A percentile compares a stretch with the other conserved stretches of the same genome.
Evolutionary conservation across 2,797 vertebrate species (phyloP).

Genomic region (Lophura swinhoii): DNA sequence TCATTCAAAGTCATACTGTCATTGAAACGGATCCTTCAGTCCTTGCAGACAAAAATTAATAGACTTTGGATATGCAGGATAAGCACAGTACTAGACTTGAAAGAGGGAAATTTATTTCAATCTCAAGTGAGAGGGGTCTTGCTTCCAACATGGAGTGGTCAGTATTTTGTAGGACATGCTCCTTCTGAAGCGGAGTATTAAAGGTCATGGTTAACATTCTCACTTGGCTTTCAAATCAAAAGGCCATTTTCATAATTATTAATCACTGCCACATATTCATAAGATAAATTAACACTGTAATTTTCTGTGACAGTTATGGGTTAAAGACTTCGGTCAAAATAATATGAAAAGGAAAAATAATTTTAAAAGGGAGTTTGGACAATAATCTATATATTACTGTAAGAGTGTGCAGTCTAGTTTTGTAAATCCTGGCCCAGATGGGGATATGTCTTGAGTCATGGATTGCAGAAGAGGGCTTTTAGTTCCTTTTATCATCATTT

Average conservation of each 20-base stretch:
- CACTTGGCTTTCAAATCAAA: constrained; percentile 19
- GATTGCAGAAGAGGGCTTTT: background rate
- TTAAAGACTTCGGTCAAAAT: constrained; percentile 38
- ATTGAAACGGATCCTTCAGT: background rate
- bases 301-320: constrained; percentile 9
- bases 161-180: background rate
- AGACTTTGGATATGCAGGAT: background rate
- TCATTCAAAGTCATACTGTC: constrained; percentile 3
- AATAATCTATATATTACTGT: background rate
- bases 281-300: background rate
- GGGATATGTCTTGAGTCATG: background rate
- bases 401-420: background rate
- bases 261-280: constrained; percentile 49
- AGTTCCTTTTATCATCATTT: background rate
- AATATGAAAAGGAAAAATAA: background rate
- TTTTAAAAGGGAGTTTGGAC: background rate
- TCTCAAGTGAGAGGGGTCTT: background rate
- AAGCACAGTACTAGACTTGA: background rate
- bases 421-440: background rate
- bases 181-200: background rate
- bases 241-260: constrained; percentile 31
- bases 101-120: background rate
- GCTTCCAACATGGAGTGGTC: background rate
- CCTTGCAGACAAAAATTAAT: background rate
- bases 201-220: constrained; percentile 54